Percentiles rank a stretch among this genome's conserved stretches.
phyloP scores from a whole-genome alignment of 2,888 invertebrate genomes.

The Trachelus stipa region DNA sequence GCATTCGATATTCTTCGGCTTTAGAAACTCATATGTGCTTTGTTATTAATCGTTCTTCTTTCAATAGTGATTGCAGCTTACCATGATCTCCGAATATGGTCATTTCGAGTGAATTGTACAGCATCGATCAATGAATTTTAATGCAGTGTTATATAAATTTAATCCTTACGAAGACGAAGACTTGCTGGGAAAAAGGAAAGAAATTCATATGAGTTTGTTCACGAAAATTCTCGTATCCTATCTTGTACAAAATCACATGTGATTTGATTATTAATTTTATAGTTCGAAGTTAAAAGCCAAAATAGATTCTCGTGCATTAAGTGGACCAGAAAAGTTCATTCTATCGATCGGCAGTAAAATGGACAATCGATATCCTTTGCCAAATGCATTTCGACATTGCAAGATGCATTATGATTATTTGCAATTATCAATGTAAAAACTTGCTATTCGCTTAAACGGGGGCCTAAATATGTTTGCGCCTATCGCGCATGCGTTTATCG shows the following conservation, averaged over 20 bases:
- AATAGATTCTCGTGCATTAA: neutral
- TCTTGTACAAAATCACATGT: neutral
- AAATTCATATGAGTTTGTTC: neutral
- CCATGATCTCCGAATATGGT: neutral
- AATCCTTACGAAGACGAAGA: neutral
- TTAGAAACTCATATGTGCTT: neutral
- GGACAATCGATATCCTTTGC: neutral
- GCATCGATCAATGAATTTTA: neutral
- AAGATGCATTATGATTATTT: neutral
- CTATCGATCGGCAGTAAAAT: neutral
- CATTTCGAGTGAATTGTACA: neutral
- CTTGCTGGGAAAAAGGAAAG: neutral
- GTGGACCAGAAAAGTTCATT: neutral
- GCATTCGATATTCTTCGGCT: neutral
- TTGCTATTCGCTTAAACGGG: neutral
- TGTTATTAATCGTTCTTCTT: neutral
- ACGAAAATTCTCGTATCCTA: neutral
- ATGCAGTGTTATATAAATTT: neutral
- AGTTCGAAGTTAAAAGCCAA: neutral
- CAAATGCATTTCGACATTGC: neutral
- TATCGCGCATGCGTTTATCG: neutral
- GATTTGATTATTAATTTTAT: neutral
- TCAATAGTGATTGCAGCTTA: neutral
- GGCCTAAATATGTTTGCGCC: neutral
- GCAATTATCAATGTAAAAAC: neutral